Evolutionary conservation across 2,888 invertebrate genomes (phyloP).

Genomic region (Helleia helle): DNA sequence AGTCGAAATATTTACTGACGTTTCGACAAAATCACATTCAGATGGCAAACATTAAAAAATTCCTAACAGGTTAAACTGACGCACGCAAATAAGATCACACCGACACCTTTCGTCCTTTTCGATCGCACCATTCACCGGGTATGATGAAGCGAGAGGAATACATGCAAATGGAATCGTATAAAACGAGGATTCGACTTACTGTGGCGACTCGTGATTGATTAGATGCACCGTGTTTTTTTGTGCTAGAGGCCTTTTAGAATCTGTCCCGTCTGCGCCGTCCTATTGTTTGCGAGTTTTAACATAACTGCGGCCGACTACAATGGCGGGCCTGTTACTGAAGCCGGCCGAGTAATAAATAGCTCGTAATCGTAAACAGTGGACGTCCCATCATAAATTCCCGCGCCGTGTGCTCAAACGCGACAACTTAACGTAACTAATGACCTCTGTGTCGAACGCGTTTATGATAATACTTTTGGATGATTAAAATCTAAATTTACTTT

Average conservation of each 20-base stretch:
- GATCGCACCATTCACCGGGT: slow-evolving; percentile 27
- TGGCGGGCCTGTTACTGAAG: slow-evolving; percentile 25
- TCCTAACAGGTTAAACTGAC: slow-evolving; percentile 61
- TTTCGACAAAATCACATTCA: slow-evolving; percentile 31
- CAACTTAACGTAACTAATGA: not conserved
- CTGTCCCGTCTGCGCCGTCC: slow-evolving; percentile 30
- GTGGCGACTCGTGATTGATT: slow-evolving; percentile 59
- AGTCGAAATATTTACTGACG: no score
- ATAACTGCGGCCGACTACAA: slow-evolving; percentile 26
- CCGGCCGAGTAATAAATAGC: slow-evolving; percentile 38
- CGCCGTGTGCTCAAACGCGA: slow-evolving; percentile 9
- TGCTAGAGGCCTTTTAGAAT: slow-evolving; percentile 33
- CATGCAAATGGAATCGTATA: slow-evolving; percentile 52
- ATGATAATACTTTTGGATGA: no score
- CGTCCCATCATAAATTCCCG: slow-evolving; percentile 38
- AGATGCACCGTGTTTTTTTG: slow-evolving; percentile 52
- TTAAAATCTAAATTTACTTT: no score
- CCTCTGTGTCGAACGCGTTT: no score
- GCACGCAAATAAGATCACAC: slow-evolving; percentile 47
- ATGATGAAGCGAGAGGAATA: slow-evolving; percentile 26
- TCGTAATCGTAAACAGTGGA: slow-evolving; percentile 38
- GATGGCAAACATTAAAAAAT: slow-evolving; percentile 49
- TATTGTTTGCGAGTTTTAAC: slow-evolving; percentile 44
- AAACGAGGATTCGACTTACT: slow-evolving; percentile 49
- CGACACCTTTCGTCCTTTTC: slow-evolving; percentile 33